These are phyloP conservation scores for Petrolisthes manimaculis DNA, from an alignment of 2,888 invertebrate genomes.

Conservation along the genomic window DNA sequence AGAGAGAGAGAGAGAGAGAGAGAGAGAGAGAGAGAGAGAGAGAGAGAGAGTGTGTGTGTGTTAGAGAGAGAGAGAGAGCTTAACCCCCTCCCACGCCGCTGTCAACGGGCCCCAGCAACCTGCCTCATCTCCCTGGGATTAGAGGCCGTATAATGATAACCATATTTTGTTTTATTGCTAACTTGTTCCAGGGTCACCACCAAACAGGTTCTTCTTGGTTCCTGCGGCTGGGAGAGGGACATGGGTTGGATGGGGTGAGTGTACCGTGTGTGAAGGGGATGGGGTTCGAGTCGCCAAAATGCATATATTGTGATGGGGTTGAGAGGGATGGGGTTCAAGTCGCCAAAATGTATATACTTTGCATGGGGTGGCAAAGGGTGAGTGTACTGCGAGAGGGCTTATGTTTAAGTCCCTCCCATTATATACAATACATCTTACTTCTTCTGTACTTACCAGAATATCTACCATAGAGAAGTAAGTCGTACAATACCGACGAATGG, in stretches of 20 bases:
- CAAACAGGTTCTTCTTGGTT: conserved; percentile 50
- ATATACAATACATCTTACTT: no score
- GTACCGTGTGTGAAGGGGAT: neutral
- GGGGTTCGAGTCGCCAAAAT: neutral
- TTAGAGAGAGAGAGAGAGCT: no score
- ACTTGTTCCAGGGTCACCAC: conserved; percentile 44
- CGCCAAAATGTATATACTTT: no score
- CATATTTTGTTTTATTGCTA: conserved; percentile 44
- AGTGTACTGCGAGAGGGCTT: conserved; percentile 12
- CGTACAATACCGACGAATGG: no score
- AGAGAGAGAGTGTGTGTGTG: no score
- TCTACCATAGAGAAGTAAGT: no score
- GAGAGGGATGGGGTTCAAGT: neutral
- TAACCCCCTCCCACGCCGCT: neutral
- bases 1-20: no score
- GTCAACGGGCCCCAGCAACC: conserved; percentile 17
- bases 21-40: no score
- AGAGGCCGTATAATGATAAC: conserved; percentile 47
- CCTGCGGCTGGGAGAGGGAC: neutral
- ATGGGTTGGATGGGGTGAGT: neutral
- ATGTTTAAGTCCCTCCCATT: neutral
- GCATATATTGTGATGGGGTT: neutral
- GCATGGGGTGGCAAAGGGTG: neutral
- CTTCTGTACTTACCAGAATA: no score
- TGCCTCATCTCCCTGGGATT: conserved; percentile 43